These are phyloP conservation scores for Willowsia nigromaculata DNA, from an alignment of 2,888 invertebrate genomes.

Conservation along the genomic window DNA sequence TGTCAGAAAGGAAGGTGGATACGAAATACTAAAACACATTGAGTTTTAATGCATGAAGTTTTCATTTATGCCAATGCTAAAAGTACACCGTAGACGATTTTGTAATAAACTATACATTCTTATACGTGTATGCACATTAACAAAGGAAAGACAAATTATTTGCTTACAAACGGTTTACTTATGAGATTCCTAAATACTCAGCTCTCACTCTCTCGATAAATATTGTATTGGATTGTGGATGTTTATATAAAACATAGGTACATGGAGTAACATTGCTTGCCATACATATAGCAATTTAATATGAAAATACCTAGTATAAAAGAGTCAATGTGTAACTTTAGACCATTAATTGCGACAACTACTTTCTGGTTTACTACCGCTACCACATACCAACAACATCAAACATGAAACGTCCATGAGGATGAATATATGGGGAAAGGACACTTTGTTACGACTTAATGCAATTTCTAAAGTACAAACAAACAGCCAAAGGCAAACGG, in stretches of 20 bases:
- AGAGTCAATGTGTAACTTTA: background rate
- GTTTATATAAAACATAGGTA: too few relatives aligned
- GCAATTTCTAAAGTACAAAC: background rate
- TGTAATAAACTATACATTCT: background rate
- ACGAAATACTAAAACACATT: background rate
- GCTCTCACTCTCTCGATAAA: too few relatives aligned
- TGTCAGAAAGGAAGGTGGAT: background rate
- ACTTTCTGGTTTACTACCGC: too few relatives aligned
- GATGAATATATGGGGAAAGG: background rate
- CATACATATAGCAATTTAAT: background rate
- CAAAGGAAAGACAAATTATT: background rate
- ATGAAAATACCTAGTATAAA: background rate
- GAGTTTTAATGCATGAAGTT: background rate
- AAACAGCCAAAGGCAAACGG: background rate
- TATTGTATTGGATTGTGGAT: too few relatives aligned
- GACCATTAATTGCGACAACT: background rate
- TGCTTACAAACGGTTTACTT: background rate
- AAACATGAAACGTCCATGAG: background rate
- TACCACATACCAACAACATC: background rate
- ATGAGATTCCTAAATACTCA: background rate
- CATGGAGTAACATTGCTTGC: too few relatives aligned
- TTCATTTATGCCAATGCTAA: background rate
- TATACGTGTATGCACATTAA: background rate
- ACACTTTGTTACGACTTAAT: background rate
- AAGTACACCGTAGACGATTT: background rate